Base-by-base conservation (phyloP, 2,113 vertebrate species). In the Scomber colias region DNA sequence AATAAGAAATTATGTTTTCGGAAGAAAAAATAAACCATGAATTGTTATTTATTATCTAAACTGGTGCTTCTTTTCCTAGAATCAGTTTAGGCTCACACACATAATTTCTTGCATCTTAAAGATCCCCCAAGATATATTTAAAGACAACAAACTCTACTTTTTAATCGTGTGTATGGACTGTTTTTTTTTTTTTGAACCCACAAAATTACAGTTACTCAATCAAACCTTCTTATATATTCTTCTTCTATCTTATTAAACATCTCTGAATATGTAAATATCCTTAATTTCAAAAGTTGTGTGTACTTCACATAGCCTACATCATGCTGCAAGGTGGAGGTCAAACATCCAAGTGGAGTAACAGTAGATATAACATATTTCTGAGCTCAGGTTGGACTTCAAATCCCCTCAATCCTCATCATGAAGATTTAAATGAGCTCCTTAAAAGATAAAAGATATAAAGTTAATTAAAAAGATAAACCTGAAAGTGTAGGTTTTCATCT, bases 1-100 rank as follows among this genome's bases (percentile, higher is more conserved):
- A 68, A 68, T 27, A 59, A 48, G 12, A 51, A 51, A 40, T 55
- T 27, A 51, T 55, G 35, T 75, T 83, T 79, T 50, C 44, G 53
- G 59, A 61, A 49, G 54, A 61, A 50, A 70, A 27, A 27, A 27
- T 27, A 27, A 27, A 27, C 24, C 40, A 67, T 44, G 0, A 11
- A 2, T 54, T 45, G 59, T 30, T 65, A 59, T 64, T 49, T 64
- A 21, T 16, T 44, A 45, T 17, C 35, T 40, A 40, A 40, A 10
- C 35, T 9, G 35, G 8, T 40, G 35, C 35, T 10, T 40, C 35
- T 40, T 40, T 2, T 40, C 35, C 15, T 3, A 11, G 17, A 30
- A 59, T 27, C 45, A 27, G n/a, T 13, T 15, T 3, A 27, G 35
- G 8, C 5, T 17, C 7, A 16, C 31, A 48, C 27, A 27, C 15